These are phyloP conservation scores for Halichoeres trimaculatus DNA, from an alignment of 2,113 vertebrate species.

Conservation along the genomic window DNA sequence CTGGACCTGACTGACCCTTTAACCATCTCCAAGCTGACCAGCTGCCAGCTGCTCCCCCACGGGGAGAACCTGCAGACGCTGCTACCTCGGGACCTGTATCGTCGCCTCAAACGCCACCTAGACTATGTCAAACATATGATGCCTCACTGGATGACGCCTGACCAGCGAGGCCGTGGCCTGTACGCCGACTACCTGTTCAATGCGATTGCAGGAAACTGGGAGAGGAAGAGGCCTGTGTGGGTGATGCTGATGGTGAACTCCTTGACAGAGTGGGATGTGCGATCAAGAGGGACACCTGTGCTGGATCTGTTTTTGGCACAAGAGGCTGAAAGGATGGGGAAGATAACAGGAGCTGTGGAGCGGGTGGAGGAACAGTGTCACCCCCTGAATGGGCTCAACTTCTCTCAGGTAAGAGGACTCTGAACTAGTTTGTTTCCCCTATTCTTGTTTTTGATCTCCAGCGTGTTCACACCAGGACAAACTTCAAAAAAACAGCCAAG, in stretches of 20 bases:
- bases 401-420: constrained; percentile 90
- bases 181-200: constrained; percentile 98
- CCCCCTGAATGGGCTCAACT: constrained; percentile 96
- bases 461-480: constrained; percentile 21
- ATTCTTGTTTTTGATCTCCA: neutral
- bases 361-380: constrained; percentile 97
- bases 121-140: constrained; percentile 99
- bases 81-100: constrained; percentile 93
- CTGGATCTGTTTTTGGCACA: constrained; percentile 96
- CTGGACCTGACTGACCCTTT: constrained; percentile 95
- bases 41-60: constrained; percentile 94
- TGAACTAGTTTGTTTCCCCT: constrained; percentile 2
- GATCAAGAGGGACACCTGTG: constrained; percentile 92
- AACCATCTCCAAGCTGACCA: constrained; percentile 95
- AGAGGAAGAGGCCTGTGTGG: constrained; percentile 97
- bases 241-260: constrained; percentile 99
- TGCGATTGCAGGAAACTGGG: constrained; percentile 97
- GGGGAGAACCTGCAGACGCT: constrained; percentile 95
- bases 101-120: constrained; percentile 96
- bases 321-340: constrained; percentile 92
- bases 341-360: constrained; percentile 94
- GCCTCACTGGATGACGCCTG: constrained; percentile 96
- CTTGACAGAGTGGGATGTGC: constrained; percentile 94
- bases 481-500: constrained; percentile 2
- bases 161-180: constrained; percentile 93